Base-by-base conservation (phyloP, 2,113 vertebrate genomes). In the Rhea americana region DNA sequence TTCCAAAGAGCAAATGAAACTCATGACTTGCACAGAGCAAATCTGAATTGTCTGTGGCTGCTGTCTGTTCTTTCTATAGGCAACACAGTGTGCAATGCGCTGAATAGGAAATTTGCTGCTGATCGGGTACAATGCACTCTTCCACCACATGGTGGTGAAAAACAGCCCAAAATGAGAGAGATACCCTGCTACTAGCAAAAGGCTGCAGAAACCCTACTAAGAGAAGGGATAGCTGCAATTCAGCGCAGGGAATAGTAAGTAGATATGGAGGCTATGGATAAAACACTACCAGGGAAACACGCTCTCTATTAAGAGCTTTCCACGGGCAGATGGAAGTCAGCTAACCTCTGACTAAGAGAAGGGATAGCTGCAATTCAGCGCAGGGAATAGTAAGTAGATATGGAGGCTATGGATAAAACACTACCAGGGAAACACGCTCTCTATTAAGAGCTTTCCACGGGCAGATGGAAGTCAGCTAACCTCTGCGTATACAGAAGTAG, bases 141-240 rank as follows among this genome's bases (percentile, higher is more conserved):
- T 96, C 88, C 82, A 95, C 97, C 97, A 97, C 95, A 97, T 7
- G 89, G 95, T 96, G 96, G 96, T 86, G 95, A n/a, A 94, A 93
- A 90, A 96, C 2, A 95, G 67, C 91, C 67, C 71, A 95, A 96
- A 97, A 93, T 75, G 84, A 95, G 93, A 89, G 86, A 91, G 86
- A 79, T 80, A 93, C 83, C 51, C n/a, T 83, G 58, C 59, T 59
- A 73, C 94, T 58, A 85, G 83, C 78, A 90, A 91, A 95, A 91
- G 78, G 93, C 93, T 94, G 93, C 80, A 92, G 93, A 96, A 96
- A 93, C 48, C 74, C 80, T 95, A 75, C 83, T 94, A 43, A 37
- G 81, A 82, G 86, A 90, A 94, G 65, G n/a, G 90, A 96, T 82
- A 91, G 87, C 72, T 94, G 93, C 91, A 96, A 67, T 95, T 97